Base-by-base conservation (phyloP, 2,113 vertebrate species). In the Artemisiospiza belli region DNA sequence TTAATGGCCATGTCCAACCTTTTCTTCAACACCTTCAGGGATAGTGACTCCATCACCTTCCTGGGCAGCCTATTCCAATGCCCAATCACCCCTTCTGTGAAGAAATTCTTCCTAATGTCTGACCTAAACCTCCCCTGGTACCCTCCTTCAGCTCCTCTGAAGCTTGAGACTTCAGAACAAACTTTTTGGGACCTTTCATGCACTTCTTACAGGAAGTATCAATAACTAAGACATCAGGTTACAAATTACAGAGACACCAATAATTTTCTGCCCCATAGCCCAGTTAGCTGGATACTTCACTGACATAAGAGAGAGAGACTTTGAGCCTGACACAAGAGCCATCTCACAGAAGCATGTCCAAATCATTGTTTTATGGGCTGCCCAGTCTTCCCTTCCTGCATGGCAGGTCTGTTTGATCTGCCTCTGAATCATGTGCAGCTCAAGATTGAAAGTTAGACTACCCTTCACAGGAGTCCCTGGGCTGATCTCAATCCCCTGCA, bases 1-100 rank as follows among this genome's bases (percentile, higher is more conserved):
- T 14, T 35, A 25, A 51, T 25, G 16, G 11, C 21, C 31, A 11
- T 0, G 1, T 43, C 5, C 44, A 30, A 12, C 3, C 30, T 57
- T 49, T 41, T 30, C 24, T 27, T 51, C 35, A 58, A 43, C 44
- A 51, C 9, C 16, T 58, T 25, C 1, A 2, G 31, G 31, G 17
- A 59, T 1, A 2, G 9, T 35, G 37, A 37, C 17, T 43, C 44
- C 14, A 43, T 17, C 9, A 43, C 13, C 21, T 43, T 12, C 17
- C 21, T 27, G 27, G 31, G 31, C 25, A 67, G 12, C 44, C 21
- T 10, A 31, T 44, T 68, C 7, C 17, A 37, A 44, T 44, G 9
- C 9, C 13, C 11, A 52, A 2, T 44, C 22, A 44, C 9, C 11
- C 4, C 17, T 51, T 21, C 13, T 58, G 35, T 58, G 62, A 67